Percentiles rank a stretch among this genome's conserved stretches.
These are phyloP conservation scores for Steinernema feltiae DNA, from an alignment of 1,140 invertebrate genomes.

Conservation along the genomic window DNA sequence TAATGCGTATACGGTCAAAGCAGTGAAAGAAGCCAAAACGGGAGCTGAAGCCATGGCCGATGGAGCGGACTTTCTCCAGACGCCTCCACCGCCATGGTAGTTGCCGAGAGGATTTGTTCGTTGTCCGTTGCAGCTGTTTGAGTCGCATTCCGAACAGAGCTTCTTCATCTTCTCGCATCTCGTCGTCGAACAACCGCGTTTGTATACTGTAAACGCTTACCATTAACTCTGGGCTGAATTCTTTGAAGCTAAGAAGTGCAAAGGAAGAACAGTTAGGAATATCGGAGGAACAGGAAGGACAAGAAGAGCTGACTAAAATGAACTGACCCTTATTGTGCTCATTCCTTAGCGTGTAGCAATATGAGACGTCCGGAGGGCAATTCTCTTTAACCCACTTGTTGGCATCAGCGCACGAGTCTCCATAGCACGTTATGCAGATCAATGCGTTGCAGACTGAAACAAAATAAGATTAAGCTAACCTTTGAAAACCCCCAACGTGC, in stretches of 20 bases:
- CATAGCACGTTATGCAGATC: conserved; percentile 8
- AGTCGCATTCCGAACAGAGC: conserved; percentile 3
- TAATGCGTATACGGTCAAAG: background rate
- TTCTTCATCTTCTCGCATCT: background rate
- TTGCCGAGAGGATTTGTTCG: background rate
- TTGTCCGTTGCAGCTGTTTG: background rate
- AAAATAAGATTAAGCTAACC: too few species aligned
- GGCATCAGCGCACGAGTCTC: background rate
- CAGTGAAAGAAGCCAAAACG: background rate
- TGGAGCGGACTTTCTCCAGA: background rate
- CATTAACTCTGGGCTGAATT: too few species aligned
- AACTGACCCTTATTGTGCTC: background rate
- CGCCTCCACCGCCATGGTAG: background rate
- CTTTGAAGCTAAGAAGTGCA: too few species aligned
- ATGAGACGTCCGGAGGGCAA: background rate
- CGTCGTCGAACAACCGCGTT: background rate
- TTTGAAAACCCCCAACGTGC: too few species aligned
- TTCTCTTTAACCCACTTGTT: conserved; percentile 5
- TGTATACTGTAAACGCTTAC: background rate
- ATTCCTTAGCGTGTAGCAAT: background rate
- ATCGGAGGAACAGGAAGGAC: too few species aligned
- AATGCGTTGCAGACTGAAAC: background rate
- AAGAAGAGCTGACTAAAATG: background rate
- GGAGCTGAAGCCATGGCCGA: background rate
- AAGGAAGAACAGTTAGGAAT: too few species aligned